Conservation (phyloP, 2,797 vertebrate species). For the Protosalanx chinensis region DNA sequence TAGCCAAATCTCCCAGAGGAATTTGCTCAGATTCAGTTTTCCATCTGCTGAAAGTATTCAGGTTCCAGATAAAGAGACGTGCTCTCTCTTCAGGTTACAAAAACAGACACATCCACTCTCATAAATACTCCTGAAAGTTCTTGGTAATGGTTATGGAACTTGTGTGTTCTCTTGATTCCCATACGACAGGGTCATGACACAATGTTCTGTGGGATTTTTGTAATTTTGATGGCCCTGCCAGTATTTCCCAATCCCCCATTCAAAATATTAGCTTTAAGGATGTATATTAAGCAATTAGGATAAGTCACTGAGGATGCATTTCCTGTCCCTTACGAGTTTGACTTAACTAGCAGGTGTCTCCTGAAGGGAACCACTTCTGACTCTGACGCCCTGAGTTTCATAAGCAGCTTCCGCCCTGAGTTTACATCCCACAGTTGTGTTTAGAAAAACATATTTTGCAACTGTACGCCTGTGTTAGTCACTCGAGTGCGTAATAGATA, state of each 20-base stretch:
- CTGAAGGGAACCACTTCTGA: neutral
- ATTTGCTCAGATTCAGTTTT: constrained; percentile 69
- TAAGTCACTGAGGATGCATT: too few relatives aligned
- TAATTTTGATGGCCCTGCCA: constrained; percentile 37
- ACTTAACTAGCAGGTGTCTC: too few relatives aligned
- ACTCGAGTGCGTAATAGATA: too few relatives aligned
- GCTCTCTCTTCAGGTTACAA: neutral
- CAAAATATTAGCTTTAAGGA: neutral
- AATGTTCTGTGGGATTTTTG: neutral
- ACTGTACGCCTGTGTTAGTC: neutral
- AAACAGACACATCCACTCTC: constrained; percentile 48
- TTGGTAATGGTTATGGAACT: constrained; percentile 39
- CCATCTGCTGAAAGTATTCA: constrained; percentile 72
- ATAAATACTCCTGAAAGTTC: constrained; percentile 52
- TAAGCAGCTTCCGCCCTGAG: neutral
- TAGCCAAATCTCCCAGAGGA: constrained; percentile 68
- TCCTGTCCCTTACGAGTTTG: too few relatives aligned
- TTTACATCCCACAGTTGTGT: neutral
- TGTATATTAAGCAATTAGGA: too few relatives aligned
- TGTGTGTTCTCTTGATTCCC: constrained; percentile 10
- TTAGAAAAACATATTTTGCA: neutral
- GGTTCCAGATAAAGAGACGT: constrained; percentile 52
- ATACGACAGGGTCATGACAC: constrained; percentile 23
- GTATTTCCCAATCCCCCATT: neutral
- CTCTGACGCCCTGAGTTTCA: neutral